A percentile compares a stretch with the other conserved stretches of the same genome.
Conservation (phyloP, 2,797 vertebrate genomes). For the Sitta carolinensis region DNA sequence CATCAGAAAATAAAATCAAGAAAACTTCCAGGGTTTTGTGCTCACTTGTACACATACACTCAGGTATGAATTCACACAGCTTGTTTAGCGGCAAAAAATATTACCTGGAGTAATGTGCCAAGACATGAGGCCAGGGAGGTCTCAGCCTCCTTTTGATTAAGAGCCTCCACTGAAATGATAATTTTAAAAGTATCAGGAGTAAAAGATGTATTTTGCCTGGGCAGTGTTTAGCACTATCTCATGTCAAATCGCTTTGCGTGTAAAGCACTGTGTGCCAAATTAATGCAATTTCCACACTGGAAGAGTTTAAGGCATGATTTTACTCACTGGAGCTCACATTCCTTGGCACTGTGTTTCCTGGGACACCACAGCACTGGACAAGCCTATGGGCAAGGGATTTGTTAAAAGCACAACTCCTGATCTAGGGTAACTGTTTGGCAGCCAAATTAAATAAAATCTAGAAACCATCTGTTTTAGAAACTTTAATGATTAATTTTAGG, state of each 20-base stretch:
- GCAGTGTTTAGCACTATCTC: background rate
- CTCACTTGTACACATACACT: background rate
- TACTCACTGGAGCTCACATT: background rate
- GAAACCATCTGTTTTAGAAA: slow-evolving; percentile 79
- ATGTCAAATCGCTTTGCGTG: fast-evolving
- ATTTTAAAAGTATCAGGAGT: background rate
- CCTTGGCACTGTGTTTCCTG: background rate
- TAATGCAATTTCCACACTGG: background rate
- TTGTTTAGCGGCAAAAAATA: background rate
- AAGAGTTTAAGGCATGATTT: background rate
- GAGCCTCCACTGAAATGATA: background rate
- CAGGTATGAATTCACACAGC: background rate
- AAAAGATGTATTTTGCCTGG: background rate
- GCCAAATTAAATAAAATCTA: slow-evolving; percentile 74
- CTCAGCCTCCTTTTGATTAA: background rate
- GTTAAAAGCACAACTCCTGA: slow-evolving; percentile 40
- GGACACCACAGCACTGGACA: background rate
- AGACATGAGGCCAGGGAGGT: background rate
- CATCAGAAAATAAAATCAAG: background rate
- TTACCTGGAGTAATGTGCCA: background rate
- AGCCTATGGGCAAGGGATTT: background rate
- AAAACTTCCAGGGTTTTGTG: background rate
- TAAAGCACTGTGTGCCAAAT: background rate
- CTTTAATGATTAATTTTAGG: slow-evolving; percentile 77
- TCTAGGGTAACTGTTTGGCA: slow-evolving; percentile 46